phyloP scores from a whole-genome alignment of 2,888 invertebrate genomes.

The Trisateles emortualis region DNA sequence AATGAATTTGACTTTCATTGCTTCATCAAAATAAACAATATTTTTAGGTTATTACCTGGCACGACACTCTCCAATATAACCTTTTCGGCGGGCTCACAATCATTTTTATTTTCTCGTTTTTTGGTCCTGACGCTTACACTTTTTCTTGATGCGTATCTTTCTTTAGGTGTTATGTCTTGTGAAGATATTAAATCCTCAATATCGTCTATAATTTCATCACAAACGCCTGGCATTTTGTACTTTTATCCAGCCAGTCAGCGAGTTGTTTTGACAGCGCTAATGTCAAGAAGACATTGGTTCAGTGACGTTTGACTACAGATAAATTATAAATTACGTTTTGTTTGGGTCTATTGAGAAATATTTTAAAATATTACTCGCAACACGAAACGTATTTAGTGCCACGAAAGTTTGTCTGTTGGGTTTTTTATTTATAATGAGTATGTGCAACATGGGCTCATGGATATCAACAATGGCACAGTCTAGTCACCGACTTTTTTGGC shows the following conservation, averaged over 20 bases:
- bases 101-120: constrained; percentile 70
- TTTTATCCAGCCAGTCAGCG: constrained; percentile 9
- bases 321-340: background rate
- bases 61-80: constrained; percentile 87
- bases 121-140: constrained; percentile 89
- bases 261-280: constrained; percentile 46
- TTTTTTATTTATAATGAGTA: too few species aligned
- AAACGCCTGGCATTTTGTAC: constrained; percentile 85
- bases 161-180: constrained; percentile 93
- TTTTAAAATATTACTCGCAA: too few species aligned
- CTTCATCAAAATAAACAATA: constrained; percentile 18
- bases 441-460: too few species aligned
- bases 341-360: too few species aligned
- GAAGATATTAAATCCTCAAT: constrained; percentile 94
- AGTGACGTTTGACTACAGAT: background rate
- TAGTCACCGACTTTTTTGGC: too few species aligned
- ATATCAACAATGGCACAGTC: too few species aligned
- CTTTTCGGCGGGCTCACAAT: constrained; percentile 73
- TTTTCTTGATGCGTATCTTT: constrained; percentile 91
- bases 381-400: too few species aligned
- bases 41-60: constrained; percentile 81
- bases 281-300: too few species aligned
- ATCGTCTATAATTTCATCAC: constrained; percentile 92
- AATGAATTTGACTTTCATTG: too few species aligned
- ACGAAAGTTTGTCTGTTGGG: too few species aligned